Conservation (phyloP, 2,888 invertebrate species). For the Scelioninae gen. 1 region DNA sequence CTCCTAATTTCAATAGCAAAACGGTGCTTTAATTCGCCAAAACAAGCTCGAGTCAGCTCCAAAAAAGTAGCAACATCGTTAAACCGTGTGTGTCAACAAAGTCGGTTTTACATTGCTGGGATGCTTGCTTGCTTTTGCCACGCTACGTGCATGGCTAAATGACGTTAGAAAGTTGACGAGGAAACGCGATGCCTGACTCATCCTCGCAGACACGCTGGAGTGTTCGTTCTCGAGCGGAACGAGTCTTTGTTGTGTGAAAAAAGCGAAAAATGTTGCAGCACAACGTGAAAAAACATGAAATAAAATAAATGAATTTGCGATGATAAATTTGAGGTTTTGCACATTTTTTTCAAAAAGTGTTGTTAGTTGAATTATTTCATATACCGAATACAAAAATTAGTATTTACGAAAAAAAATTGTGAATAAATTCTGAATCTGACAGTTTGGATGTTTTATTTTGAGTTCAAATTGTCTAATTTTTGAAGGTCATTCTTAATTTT, state of each 20-base stretch:
- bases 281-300: no score
- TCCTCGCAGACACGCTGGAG: slow-evolving; percentile 69
- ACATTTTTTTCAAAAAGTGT: no score
- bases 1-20: slow-evolving; percentile 28
- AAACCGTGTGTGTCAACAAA: slow-evolving; percentile 54
- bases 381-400: no score
- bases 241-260: slow-evolving; percentile 65
- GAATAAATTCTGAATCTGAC: no score
- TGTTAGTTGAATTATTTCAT: no score
- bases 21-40: slow-evolving; percentile 8
- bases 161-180: slow-evolving; percentile 77
- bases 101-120: slow-evolving; percentile 55
- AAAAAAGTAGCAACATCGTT: slow-evolving; percentile 46
- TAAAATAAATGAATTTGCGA: no score
- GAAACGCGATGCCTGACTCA: slow-evolving; percentile 75
- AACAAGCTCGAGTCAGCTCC: slow-evolving; percentile 4
- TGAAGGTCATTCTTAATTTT: no score
- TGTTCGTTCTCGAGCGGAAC: slow-evolving; percentile 70
- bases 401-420: no score
- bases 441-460: no score
- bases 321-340: no score
- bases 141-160: slow-evolving; percentile 72
- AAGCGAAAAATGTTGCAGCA: slow-evolving; percentile 43
- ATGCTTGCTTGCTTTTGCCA: slow-evolving; percentile 61
- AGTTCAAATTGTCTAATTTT: no score